phyloP scores from a whole-genome alignment of 2,797 vertebrate species.

The Caiman crocodilus region DNA sequence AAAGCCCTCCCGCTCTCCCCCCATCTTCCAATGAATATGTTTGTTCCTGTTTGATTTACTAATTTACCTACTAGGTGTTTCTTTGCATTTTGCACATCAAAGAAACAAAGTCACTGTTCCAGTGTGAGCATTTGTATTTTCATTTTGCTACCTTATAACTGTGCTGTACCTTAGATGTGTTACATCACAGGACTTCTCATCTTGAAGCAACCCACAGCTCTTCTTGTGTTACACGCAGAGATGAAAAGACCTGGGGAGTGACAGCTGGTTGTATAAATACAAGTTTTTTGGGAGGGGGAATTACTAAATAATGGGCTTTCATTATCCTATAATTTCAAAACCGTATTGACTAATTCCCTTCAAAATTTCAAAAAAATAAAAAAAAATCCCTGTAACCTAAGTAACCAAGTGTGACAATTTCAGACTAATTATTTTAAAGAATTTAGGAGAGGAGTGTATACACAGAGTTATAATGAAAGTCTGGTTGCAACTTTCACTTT shows the following conservation, averaged over 20 bases:
- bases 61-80: neutral
- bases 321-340: neutral
- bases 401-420: accelerated
- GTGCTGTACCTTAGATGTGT: neutral
- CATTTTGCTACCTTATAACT: neutral
- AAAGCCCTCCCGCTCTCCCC: neutral
- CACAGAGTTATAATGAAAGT: accelerated
- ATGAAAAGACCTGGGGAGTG: neutral
- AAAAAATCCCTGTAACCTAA: neutral
- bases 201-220: neutral
- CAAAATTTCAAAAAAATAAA: accelerated
- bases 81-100: neutral
- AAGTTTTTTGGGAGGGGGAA: neutral
- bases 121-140: neutral
- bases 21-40: neutral
- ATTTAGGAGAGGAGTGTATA: accelerated
- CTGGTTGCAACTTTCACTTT: neutral
- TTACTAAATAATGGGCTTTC: neutral
- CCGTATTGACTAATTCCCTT: neutral
- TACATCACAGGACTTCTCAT: neutral
- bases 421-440: neutral
- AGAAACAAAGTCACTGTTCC: neutral
- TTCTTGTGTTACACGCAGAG: neutral
- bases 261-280: neutral
- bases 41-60: neutral